Conservation (phyloP, 2,888 invertebrate genomes). For the Caenorhabditis macrosperma region DNA sequence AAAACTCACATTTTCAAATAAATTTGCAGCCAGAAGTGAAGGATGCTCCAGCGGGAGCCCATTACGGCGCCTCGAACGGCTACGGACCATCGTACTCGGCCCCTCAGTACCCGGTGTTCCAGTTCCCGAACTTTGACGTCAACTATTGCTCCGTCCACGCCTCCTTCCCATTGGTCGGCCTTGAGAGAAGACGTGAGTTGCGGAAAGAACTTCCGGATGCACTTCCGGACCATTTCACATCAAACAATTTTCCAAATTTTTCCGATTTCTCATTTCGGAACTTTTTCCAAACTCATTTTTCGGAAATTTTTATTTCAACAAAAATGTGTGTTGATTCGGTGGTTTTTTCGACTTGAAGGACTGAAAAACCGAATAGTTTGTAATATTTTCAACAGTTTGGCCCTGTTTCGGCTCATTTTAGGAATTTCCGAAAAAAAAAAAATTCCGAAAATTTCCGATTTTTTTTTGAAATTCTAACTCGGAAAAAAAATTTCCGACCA, state of each 20-base stretch:
- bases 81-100: slow-evolving; percentile 22
- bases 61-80: slow-evolving; percentile 40
- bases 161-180: slow-evolving; percentile 67
- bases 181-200: slow-evolving; percentile 51
- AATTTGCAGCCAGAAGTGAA: slow-evolving; percentile 38
- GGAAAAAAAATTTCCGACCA: too few relatives aligned
- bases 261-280: too few relatives aligned
- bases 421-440: neutral
- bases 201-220: too few relatives aligned
- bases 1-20: neutral
- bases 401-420: neutral
- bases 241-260: slow-evolving; percentile 20
- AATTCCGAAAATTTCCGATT: neutral
- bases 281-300: too few relatives aligned
- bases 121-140: slow-evolving; percentile 67
- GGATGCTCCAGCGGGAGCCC: slow-evolving; percentile 42
- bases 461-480: neutral
- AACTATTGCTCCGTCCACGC: slow-evolving; percentile 72
- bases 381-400: neutral
- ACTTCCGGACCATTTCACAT: too few relatives aligned
- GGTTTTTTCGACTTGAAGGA: too few relatives aligned
- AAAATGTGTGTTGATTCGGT: too few relatives aligned
- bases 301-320: too few relatives aligned
- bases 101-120: slow-evolving; percentile 60
- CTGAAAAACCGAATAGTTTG: neutral